These are phyloP conservation scores for Pristionchus mayeri DNA, from an alignment of 2,888 invertebrate genomes.

Conservation along the genomic window DNA sequence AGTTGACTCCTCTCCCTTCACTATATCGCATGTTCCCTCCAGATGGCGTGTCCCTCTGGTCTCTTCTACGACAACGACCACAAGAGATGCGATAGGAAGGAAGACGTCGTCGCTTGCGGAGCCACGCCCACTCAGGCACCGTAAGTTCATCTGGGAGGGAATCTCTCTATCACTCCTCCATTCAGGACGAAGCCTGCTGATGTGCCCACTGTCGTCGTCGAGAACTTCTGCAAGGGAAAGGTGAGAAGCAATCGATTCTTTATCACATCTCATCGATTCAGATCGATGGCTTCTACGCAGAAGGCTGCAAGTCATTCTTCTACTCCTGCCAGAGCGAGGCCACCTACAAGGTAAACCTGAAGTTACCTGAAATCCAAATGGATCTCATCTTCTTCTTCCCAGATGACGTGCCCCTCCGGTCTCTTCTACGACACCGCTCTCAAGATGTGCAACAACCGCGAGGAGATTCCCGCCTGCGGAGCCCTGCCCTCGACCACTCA, in stretches of 20 bases:
- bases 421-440: constrained; percentile 41
- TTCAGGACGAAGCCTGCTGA: neutral
- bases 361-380: neutral
- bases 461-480: constrained; percentile 10
- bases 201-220: neutral
- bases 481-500: neutral
- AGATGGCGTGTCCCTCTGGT: constrained; percentile 39
- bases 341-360: constrained; percentile 44
- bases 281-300: constrained; percentile 48
- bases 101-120: constrained; percentile 43
- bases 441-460: constrained; percentile 27
- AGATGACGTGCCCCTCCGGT: constrained; percentile 47
- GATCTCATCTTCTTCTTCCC: neutral
- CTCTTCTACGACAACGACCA: constrained; percentile 40
- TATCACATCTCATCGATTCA: neutral
- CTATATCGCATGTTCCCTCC: neutral
- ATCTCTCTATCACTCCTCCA: neutral
- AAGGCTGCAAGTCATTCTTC: constrained; percentile 46
- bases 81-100: constrained; percentile 32
- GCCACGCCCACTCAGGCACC: constrained; percentile 17
- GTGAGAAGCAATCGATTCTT: neutral
- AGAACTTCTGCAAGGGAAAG: constrained; percentile 42
- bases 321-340: constrained; percentile 38
- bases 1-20: neutral
- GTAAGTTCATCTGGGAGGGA: neutral